Evolutionary conservation across 2,888 invertebrate genomes (phyloP).

Genomic region (Pimpla rufipes): DNA sequence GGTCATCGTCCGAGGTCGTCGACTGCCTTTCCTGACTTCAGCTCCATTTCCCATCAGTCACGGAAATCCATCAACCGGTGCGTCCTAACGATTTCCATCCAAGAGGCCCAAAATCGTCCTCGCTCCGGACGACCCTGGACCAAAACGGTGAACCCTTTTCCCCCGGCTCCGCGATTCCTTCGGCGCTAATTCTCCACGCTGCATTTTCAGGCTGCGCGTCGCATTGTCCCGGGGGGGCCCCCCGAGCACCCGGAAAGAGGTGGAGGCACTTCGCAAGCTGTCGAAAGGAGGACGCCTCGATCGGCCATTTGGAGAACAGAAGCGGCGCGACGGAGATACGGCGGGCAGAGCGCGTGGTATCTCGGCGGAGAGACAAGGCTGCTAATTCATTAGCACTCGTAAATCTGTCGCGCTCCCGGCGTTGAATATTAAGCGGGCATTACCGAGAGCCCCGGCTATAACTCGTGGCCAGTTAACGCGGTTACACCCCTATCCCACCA

Average conservation of each 20-base stretch:
- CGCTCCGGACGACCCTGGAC: too few species aligned
- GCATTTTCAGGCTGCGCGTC: neutral
- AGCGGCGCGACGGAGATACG: slow-evolving; percentile 54
- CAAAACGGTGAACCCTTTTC: slow-evolving; percentile 2
- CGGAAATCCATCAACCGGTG: too few species aligned
- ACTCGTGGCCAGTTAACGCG: slow-evolving; percentile 82
- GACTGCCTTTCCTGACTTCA: too few species aligned
- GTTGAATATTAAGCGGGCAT: slow-evolving; percentile 84
- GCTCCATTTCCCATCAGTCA: too few species aligned
- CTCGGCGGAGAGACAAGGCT: slow-evolving; percentile 73
- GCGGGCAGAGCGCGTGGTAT: neutral
- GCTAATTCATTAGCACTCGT: slow-evolving; percentile 85
- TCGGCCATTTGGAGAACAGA: slow-evolving; percentile 28
- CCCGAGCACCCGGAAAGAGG: neutral
- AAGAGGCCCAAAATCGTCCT: too few species aligned
- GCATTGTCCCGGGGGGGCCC: neutral
- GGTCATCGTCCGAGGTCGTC: too few species aligned
- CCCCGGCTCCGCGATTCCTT: slow-evolving; percentile 9
- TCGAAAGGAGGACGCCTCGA: slow-evolving; percentile 44
- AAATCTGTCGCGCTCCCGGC: slow-evolving; percentile 83
- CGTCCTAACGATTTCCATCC: too few species aligned
- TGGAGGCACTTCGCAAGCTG: slow-evolving; percentile 2
- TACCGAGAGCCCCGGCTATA: slow-evolving; percentile 80
- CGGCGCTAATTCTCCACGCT: slow-evolving; percentile 36
- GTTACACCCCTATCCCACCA: slow-evolving; percentile 68